Conservation (phyloP, 2,888 invertebrate species). For the Macrophya annulata region DNA sequence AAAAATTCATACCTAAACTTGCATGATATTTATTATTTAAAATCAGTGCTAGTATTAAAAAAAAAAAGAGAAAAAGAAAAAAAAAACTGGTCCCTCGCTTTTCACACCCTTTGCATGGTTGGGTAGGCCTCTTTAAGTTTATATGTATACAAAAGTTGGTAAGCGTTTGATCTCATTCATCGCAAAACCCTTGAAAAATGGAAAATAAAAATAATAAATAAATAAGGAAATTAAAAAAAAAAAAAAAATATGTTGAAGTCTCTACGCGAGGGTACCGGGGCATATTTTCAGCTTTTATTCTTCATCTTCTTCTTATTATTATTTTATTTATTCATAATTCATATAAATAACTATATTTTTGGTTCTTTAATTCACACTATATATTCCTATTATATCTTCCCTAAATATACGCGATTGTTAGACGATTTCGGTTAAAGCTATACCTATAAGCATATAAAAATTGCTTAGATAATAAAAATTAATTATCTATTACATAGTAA, state of each 20-base stretch:
- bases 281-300: background rate
- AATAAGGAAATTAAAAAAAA: background rate
- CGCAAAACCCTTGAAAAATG: background rate
- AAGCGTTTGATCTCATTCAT: conserved; percentile 13
- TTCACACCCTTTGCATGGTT: background rate
- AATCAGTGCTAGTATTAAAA: background rate
- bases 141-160: background rate
- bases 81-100: background rate
- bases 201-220: background rate
- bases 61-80: background rate
- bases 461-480: conserved; percentile 1
- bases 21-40: background rate
- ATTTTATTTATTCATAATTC: background rate
- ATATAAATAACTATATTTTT: background rate
- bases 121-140: background rate
- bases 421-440: background rate
- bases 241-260: background rate
- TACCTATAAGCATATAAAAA: background rate
- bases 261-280: background rate
- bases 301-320: background rate
- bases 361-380: background rate
- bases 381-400: background rate
- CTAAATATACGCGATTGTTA: background rate
- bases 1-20: background rate
- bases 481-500: background rate